Evolutionary conservation across 2,888 invertebrate genomes (phyloP).

Genomic region (Harpagoxenus sublaevis): DNA sequence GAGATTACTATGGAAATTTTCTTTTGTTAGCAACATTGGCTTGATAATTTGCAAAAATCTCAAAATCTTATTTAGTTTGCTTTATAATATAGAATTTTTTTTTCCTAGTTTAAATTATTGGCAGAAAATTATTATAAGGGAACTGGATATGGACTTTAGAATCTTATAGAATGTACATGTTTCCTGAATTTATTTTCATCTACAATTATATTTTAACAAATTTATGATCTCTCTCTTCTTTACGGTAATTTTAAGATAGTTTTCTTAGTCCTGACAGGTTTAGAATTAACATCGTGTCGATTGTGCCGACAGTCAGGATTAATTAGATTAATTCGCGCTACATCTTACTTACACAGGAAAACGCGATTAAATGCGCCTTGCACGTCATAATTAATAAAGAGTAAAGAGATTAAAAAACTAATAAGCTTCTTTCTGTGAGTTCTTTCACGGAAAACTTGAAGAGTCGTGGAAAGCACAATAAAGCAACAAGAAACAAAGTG

Average conservation of each 20-base stretch:
- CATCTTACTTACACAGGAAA: conserved; percentile 3
- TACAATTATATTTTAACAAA: neutral
- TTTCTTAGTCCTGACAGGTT: neutral
- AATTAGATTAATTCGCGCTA: conserved; percentile 23
- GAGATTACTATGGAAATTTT: neutral
- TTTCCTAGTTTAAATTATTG: neutral
- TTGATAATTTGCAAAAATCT: neutral
- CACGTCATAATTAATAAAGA: conserved; percentile 11
- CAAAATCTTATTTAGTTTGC: neutral
- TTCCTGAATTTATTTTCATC: neutral
- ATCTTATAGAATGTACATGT: neutral
- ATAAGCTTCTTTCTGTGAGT: conserved; percentile 12
- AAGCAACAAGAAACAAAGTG: neutral
- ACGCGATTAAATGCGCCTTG: conserved; percentile 13
- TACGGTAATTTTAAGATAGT: neutral
- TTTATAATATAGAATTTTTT: neutral
- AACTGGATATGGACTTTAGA: neutral
- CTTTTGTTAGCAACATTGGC: neutral
- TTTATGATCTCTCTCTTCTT: neutral
- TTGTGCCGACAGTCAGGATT: neutral
- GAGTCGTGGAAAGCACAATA: neutral
- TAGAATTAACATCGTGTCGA: neutral
- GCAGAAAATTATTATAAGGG: neutral
- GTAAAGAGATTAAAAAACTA: conserved; percentile 21
- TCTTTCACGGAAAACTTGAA: neutral